These are phyloP conservation scores for Pangasius djambal DNA, from an alignment of 2,797 vertebrate genomes.

Conservation along the genomic window DNA sequence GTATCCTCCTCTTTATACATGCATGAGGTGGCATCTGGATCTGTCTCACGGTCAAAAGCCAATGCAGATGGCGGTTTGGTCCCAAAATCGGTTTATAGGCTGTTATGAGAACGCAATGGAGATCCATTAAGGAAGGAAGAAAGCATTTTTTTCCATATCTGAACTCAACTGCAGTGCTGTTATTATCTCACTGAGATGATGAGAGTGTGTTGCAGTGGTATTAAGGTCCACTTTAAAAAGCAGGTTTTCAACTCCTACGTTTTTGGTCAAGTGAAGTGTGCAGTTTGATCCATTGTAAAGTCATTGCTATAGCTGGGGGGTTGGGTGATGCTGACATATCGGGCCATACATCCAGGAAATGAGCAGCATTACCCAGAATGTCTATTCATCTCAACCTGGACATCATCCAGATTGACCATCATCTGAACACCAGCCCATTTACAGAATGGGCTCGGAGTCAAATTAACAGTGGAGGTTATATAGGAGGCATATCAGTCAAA, in stretches of 20 bases:
- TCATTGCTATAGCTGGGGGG: neutral
- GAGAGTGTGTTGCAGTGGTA: neutral
- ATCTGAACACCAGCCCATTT: conserved; percentile 42
- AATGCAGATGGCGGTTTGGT: neutral
- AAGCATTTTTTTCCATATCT: neutral
- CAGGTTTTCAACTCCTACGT: neutral
- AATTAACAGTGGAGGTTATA: conserved; percentile 44
- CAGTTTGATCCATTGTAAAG: neutral
- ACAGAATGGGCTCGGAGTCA: conserved; percentile 41
- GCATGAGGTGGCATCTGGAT: neutral
- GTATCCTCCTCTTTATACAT: conserved; percentile 9
- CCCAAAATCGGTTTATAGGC: neutral
- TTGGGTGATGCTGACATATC: conserved; percentile 6
- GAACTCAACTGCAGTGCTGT: neutral
- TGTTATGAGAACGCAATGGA: neutral
- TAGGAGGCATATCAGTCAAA: conserved; percentile 38
- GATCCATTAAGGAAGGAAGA: neutral
- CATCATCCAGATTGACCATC: conserved; percentile 48
- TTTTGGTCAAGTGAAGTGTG: neutral
- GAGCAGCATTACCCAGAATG: conserved; percentile 45
- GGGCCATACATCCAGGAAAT: conserved; percentile 10
- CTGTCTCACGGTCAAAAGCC: neutral
- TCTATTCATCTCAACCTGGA: conserved; percentile 48
- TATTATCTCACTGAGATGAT: neutral
- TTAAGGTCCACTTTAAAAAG: conserved; percentile 13